Base-by-base conservation (phyloP, 2,888 invertebrate genomes). In the Drosophila conformis region DNA sequence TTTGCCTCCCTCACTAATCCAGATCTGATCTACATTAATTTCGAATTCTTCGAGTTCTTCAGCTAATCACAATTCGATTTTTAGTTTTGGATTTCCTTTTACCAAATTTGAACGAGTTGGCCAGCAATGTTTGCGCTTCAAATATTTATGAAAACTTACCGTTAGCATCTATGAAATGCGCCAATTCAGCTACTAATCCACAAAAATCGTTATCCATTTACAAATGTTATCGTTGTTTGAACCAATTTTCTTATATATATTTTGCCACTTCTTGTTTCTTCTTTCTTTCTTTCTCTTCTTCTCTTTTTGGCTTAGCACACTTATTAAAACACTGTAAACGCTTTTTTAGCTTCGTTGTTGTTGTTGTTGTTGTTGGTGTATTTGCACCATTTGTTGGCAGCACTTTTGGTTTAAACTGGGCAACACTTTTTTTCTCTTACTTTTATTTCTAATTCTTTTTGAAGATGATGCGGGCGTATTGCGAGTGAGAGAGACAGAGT, bases 171-270 rank as follows among this genome's bases (percentile, higher is more conserved):
- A 86, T 78, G 68, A 63, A 90, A 72, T 74, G 73, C 77, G 73
- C 66, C 61, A 83, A 73, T 63, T 86, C 87, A 76, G 89, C 90
- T 76, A 76, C 87, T 87, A 87, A 87, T 87, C 87, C 87, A 90
- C 70, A 90, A 59, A 80, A 61, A 65, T 77, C 66, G 76, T 82
- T 76, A 85, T 89, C 85, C 85, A 85, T 85, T 68, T 68, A 76
- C 73, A 73, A 52, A 25, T 40, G 56, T 48, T 69, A 78, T 57
- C 53, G 53, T 38, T 66, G 11, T 38, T 25, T 25, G 25, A 25
- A 25, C 25, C 25, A 25, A 25, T 25, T 25, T 25, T 25, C 25
- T 25, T 25, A 25, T 25, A 2, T 25, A 25, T 25, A 35, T 54
- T 53, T 49, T 15, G 7, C 46, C 46, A 46, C 46, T 42, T 48